These are phyloP conservation scores for Caradrina kadenii DNA, from an alignment of 2,888 invertebrate species.

Conservation along the genomic window DNA sequence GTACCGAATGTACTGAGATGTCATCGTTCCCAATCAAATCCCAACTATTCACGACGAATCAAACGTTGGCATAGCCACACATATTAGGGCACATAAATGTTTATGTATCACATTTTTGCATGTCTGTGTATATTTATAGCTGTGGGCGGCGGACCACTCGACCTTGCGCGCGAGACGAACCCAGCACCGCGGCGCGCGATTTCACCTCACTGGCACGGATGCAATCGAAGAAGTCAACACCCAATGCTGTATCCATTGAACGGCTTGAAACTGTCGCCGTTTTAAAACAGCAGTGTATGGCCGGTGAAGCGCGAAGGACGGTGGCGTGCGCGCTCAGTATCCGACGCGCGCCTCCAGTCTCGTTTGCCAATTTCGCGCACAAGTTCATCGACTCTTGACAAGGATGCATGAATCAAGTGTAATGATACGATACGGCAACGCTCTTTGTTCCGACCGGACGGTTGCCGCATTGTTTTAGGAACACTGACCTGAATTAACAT, in stretches of 20 bases:
- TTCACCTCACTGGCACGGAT: constrained; percentile 53
- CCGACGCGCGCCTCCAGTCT: constrained; percentile 80
- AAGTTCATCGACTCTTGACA: constrained; percentile 86
- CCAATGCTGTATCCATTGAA: constrained; percentile 60
- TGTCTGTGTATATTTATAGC: constrained; percentile 88
- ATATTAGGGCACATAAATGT: constrained; percentile 82
- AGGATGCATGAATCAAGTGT: constrained; percentile 77
- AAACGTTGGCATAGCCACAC: constrained; percentile 66
- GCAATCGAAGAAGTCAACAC: constrained; percentile 34
- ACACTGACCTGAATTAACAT: constrained; percentile 55
- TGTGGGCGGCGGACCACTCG: constrained; percentile 84
- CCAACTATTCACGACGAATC: constrained; percentile 64
- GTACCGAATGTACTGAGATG: constrained; percentile 38
- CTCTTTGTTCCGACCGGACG: constrained; percentile 67
- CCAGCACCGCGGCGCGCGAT: constrained; percentile 66
- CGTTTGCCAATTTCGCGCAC: constrained; percentile 88
- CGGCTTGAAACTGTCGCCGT: not conserved
- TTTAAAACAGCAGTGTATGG: constrained; percentile 31
- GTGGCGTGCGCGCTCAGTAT: constrained; percentile 65
- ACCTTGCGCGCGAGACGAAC: constrained; percentile 87
- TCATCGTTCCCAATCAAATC: constrained; percentile 62
- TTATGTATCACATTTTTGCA: constrained; percentile 86
- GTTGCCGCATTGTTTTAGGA: constrained; percentile 65
- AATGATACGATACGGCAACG: constrained; percentile 78
- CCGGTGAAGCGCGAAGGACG: constrained; percentile 4